Evolutionary conservation across 2,113 vertebrate genomes (phyloP).

Genomic region (Poeciliopsis prolifica): DNA sequence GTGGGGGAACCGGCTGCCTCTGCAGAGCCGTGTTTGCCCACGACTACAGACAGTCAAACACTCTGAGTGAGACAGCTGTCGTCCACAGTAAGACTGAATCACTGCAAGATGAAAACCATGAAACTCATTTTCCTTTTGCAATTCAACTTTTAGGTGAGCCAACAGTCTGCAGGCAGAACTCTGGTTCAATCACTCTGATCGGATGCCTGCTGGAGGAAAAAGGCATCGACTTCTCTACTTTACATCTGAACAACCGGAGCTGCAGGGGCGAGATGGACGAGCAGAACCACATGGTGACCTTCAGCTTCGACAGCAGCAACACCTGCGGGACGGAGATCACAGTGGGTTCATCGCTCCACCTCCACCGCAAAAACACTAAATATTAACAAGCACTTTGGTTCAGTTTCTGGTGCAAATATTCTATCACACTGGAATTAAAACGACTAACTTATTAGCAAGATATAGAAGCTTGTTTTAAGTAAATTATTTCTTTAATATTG

Average conservation of each 20-base stretch:
- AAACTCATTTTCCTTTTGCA: background rate
- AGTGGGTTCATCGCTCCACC: background rate
- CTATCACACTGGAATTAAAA: no score
- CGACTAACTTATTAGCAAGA: no score
- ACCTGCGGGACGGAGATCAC: slow-evolving; percentile 2
- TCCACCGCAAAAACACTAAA: no score
- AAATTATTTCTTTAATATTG: no score
- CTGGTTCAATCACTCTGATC: background rate
- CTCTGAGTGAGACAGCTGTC: background rate
- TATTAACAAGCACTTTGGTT: no score
- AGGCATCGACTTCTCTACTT: no score
- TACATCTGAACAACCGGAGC: background rate
- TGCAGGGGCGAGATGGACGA: slow-evolving; percentile 1
- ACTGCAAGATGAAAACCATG: background rate
- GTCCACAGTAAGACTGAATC: background rate
- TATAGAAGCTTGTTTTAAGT: no score
- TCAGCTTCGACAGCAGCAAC: background rate
- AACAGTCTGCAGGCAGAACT: background rate
- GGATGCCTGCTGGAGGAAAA: no score
- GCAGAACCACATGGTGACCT: slow-evolving; percentile 6
- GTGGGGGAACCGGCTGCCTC: background rate
- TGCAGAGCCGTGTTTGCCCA: slow-evolving; percentile 18
- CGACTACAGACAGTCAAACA: background rate
- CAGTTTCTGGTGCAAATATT: no score
- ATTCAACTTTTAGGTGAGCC: background rate